Conservation (phyloP, 2,888 invertebrate genomes). For the Cheilosia vulpina region DNA sequence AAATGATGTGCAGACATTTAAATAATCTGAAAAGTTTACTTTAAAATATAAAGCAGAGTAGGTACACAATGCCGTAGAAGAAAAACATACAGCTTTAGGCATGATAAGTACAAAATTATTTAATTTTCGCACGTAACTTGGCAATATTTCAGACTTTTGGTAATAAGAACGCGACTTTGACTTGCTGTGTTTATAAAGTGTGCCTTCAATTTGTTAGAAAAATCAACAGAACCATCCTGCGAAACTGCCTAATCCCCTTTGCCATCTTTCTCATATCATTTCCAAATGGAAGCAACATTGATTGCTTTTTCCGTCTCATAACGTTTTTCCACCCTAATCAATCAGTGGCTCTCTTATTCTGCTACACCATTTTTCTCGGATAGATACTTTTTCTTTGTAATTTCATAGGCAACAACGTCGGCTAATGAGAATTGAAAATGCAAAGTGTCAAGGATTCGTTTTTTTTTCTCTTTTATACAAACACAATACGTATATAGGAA, state of each 20-base stretch:
- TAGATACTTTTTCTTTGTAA: constrained; percentile 10
- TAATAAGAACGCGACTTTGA: background rate
- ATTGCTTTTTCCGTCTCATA: constrained; percentile 34
- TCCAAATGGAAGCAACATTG: constrained; percentile 1
- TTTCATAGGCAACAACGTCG: constrained; percentile 22
- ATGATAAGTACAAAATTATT: constrained; percentile 6
- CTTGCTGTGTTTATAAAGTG: background rate
- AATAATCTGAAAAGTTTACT: constrained; percentile 1
- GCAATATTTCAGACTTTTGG: constrained; percentile 4
- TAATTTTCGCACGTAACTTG: constrained; percentile 16
- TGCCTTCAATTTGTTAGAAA: background rate
- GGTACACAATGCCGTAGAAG: too few species aligned
- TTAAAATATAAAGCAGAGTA: background rate
- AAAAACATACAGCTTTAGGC: background rate
- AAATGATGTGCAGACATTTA: background rate
- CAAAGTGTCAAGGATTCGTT: constrained; percentile 25
- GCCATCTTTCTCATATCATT: background rate
- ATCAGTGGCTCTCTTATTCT: constrained; percentile 17
- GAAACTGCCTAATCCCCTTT: constrained; percentile 7
- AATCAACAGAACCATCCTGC: background rate
- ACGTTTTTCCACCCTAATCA: constrained; percentile 16
- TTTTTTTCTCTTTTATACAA: constrained; percentile 11
- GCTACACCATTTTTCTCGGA: background rate
- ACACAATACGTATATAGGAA: constrained; percentile 7
- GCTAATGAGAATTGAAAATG: constrained; percentile 39